Evolutionary conservation across 2,113 vertebrate genomes (phyloP).

Genomic region (Todiramphus saurophagus): DNA sequence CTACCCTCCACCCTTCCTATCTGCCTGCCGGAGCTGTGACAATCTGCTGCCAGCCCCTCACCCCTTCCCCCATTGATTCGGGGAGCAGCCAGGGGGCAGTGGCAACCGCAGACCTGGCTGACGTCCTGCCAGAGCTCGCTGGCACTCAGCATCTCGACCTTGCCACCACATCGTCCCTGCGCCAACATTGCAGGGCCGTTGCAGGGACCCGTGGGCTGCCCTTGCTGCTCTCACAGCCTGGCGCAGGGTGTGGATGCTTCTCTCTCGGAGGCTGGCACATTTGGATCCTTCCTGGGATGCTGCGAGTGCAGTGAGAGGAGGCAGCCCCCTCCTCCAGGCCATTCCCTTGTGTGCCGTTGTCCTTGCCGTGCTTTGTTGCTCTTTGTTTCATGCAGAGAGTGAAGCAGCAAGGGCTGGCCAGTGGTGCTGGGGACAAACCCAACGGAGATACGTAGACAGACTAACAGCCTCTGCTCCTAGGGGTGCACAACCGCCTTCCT

Average conservation of each 20-base stretch:
- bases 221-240: neutral
- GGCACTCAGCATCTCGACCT: neutral
- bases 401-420: neutral
- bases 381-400: neutral
- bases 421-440: neutral
- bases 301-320: rapidly evolving
- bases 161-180: rapidly evolving
- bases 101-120: neutral
- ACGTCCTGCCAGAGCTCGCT: neutral
- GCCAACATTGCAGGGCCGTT: neutral
- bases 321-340: neutral
- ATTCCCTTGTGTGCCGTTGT: neutral
- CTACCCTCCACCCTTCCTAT: conserved; percentile 6
- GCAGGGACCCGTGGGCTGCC: neutral
- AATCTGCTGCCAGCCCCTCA: conserved; percentile 43
- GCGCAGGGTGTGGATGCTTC: rapidly evolving
- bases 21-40: conserved; percentile 53
- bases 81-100: neutral
- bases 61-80: neutral
- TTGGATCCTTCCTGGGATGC: neutral
- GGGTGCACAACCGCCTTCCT: neutral
- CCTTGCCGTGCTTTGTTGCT: neutral
- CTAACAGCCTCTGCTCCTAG: rapidly evolving
- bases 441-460: rapidly evolving
- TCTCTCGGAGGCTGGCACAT: neutral